phyloP scores from a whole-genome alignment of 2,797 vertebrate species.

The Intellagama lesueurii region DNA sequence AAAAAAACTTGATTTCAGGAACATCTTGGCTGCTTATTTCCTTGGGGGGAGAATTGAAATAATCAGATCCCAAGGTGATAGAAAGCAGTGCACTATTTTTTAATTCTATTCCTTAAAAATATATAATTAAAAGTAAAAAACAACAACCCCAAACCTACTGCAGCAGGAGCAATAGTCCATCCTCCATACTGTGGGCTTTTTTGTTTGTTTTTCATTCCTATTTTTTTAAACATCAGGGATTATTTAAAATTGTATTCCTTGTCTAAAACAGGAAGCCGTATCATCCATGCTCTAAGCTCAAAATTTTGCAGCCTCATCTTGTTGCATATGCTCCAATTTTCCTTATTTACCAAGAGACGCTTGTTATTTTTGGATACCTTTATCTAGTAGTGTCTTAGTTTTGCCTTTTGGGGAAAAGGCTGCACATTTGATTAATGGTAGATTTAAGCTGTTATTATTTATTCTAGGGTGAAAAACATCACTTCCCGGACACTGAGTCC shows the following conservation, averaged over 20 bases:
- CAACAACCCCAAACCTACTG: neutral
- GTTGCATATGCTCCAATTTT: neutral
- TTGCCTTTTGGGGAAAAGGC: neutral
- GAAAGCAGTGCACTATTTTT: neutral
- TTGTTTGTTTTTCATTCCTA: too few species aligned
- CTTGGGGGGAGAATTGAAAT: neutral
- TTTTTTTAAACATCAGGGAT: neutral
- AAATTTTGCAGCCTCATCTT: neutral
- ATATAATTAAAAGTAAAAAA: neutral
- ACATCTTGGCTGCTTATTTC: neutral
- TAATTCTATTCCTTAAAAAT: neutral
- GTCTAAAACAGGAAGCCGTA: too few species aligned
- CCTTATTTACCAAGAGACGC: neutral
- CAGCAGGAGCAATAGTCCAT: neutral
- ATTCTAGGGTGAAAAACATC: neutral
- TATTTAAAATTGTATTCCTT: neutral
- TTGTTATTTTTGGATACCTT: neutral
- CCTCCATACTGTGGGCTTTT: neutral
- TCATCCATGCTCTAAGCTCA: neutral
- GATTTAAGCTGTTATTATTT: neutral
- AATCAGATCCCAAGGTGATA: neutral
- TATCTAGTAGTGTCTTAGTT: neutral
- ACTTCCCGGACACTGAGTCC: neutral
- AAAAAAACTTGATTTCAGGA: neutral
- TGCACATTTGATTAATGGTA: neutral